These are phyloP conservation scores for Nymphicus hollandicus DNA, from an alignment of 2,113 vertebrate genomes.

Conservation along the genomic window DNA sequence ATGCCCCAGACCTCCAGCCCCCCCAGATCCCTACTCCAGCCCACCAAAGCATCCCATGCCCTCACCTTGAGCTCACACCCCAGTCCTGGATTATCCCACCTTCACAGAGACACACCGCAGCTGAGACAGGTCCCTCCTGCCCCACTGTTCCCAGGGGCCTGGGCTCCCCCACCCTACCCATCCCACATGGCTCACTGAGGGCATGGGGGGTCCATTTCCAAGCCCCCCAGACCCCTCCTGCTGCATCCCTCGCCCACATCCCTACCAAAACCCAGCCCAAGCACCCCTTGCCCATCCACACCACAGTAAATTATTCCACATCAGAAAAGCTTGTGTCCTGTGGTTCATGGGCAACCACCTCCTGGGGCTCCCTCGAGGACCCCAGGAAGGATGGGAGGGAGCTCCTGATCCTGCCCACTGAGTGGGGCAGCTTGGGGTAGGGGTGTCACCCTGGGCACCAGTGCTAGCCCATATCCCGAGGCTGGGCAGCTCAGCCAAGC, in stretches of 20 bases:
- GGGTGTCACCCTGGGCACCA: fast-evolving
- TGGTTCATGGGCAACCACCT: neutral
- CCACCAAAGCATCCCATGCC: neutral
- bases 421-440: neutral
- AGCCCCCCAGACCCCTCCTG: neutral
- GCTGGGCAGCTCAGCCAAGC: neutral
- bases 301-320: conserved; percentile 19
- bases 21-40: neutral
- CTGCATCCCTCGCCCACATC: neutral
- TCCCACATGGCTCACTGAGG: neutral
- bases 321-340: neutral
- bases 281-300: neutral
- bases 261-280: neutral
- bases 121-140: neutral
- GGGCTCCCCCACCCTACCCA: neutral
- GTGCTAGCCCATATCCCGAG: neutral
- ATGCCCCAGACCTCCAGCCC: neutral
- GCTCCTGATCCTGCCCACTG: neutral
- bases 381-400: neutral
- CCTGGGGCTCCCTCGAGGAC: neutral
- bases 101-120: neutral
- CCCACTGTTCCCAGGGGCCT: neutral
- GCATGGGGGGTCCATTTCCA: neutral
- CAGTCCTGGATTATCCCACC: neutral
- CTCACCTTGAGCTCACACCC: neutral